Evolutionary conservation across 2,888 invertebrate species (phyloP).

Genomic region (Seladonia tumulorum): DNA sequence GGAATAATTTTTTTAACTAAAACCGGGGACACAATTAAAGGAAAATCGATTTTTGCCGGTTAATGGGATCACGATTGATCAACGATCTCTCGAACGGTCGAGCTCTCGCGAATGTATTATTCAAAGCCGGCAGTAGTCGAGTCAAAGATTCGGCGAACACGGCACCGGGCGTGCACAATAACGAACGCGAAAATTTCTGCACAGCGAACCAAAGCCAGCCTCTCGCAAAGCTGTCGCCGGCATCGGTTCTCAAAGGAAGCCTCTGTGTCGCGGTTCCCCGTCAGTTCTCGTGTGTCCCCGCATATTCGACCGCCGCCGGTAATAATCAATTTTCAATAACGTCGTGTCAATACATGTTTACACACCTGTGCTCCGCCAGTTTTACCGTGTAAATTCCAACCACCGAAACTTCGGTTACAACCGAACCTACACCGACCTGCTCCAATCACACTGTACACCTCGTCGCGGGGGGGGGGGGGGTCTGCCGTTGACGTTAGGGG

Average conservation of each 20-base stretch:
- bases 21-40: background rate
- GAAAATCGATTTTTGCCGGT: background rate
- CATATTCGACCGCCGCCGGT: conserved; percentile 38
- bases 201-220: background rate
- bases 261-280: conserved; percentile 50
- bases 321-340: conserved; percentile 70
- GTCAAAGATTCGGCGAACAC: background rate
- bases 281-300: conserved; percentile 41
- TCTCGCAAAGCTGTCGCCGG: background rate
- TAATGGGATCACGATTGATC: background rate
- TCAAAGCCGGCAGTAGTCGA: background rate
- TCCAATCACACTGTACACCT: background rate
- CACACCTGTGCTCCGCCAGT: conserved; percentile 46
- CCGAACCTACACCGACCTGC: background rate
- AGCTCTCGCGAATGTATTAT: background rate
- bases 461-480: background rate
- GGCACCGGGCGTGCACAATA: background rate
- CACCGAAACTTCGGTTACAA: conserved; percentile 26
- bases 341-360: conserved; percentile 53
- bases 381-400: conserved; percentile 65
- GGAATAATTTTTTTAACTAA: too few species aligned
- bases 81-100: background rate
- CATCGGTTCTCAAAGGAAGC: conserved; percentile 47
- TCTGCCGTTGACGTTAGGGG: background rate
- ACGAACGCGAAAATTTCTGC: background rate